Base-by-base conservation (phyloP, 2,113 vertebrate genomes). In the Poicephalus meyeri region DNA sequence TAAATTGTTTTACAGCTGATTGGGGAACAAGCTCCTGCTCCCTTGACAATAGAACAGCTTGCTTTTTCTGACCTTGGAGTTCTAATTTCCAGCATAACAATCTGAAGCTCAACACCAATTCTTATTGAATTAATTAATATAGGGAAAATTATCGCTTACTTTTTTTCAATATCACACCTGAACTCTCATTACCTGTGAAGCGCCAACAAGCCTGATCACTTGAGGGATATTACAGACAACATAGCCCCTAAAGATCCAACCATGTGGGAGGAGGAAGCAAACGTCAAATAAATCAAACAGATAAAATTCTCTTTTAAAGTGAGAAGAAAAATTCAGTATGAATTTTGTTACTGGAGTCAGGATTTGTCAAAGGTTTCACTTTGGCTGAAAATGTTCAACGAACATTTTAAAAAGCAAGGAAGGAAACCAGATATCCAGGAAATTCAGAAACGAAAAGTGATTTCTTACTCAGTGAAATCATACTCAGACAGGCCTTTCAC, bases 401-500 rank as follows among this genome's bases (percentile, higher is more conserved):
- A 85, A 50, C 25, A 46, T 83, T 93, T 83, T 56, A 28, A 77
- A 80, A 86, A 86, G 18, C 17, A 74, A 52, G 33, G 47, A 91
- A 74, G 39, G 35, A 91, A 95, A 85, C 39, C 31, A 16, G 50
- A 68, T 50, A 92, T 26, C 39, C 47, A 84, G 50, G 52, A 92
- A 92, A 84, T 70, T 39, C 77, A 86, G 88, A 69, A 93, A 83
- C 18, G 8, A 96, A 89, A 91, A 66, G 64, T 2, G 1, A 47
- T 93, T 89, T 86, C 79, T 94, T 86, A 63, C n/a, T 93, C 94
- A 92, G 64, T 95, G 91, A 95, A 96, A 94, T 97, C 91, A 88
- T 93, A 96, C 88, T 95, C 93, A 96, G 96, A 82, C 23, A 20
- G 86, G 89, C 66, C 94, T 97, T 97, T 97, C 88, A 97, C 80